Base-by-base conservation (phyloP, 2,797 vertebrate genomes). In the Sarcophilus harrisii region DNA sequence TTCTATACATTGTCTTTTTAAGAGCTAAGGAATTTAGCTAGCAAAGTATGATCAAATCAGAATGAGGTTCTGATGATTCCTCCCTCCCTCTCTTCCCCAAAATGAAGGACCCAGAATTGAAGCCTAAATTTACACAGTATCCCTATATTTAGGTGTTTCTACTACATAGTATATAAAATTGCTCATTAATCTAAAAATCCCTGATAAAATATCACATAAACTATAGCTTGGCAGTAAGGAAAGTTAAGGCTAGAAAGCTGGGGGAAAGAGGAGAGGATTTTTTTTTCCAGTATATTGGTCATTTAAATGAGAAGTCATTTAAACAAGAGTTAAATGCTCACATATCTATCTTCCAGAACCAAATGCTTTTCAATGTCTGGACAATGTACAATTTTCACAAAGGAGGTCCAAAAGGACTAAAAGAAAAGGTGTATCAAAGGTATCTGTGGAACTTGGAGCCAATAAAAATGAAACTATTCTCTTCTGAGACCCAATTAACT, bases 401-500 rank as follows among this genome's bases (percentile, higher is more conserved):
- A 95, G 94, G 96, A 97, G 96, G 97, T 97, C 98, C 95, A 21
- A 96, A 98, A 90, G 8, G 62, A 54, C 97, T 92, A 14, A 4
- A 93, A 92, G 60, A 92, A 10, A 87, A 98, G 98, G 98, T 97
- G 94, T 94, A 96, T 95, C 97, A 91, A 30, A 96, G 93, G 89
- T 73, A 98, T 95, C 94, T 96, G 24, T 96, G 90, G 95, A 59
- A 97, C 95, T 97, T 58, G 0, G 92, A 97, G 96, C 96, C 97
- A 98, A 96, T 98, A 98, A 98, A 98, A 98, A 96, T 13, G 95
- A 98, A 98, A 98, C 95, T 98, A 93, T 98, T 98, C 97, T 98
- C 98, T 98, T 57, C 30, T 97, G 98, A 98, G 98, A 98, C 97
- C 97, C 97, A 98, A 98, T 98, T 98, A 98, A 96, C 96, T 98